phyloP scores from a whole-genome alignment of 2,797 vertebrate genomes.

The Muscicapa comitata region DNA sequence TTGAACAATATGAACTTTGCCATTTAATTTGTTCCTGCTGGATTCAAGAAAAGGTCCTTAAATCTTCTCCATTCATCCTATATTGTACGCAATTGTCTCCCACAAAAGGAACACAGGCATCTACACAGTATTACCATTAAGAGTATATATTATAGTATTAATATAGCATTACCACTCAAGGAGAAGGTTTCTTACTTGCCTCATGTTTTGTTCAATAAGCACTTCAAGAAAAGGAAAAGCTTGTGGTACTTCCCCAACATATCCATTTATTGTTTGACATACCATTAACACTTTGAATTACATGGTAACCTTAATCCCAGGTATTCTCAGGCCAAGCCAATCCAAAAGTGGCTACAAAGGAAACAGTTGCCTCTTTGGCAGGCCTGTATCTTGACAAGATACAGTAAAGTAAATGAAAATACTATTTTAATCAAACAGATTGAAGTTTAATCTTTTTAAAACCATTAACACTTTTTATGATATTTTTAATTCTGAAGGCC shows the following conservation, averaged over 20 bases:
- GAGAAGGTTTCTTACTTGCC: not conserved
- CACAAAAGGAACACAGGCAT: not conserved
- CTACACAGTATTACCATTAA: not conserved
- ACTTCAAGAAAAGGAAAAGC: not conserved
- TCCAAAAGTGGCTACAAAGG: not conserved
- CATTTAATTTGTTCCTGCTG: not conserved
- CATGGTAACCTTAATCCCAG: not conserved
- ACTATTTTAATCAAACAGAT: not conserved
- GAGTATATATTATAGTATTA: not conserved
- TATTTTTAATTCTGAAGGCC: not conserved
- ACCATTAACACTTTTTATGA: not conserved
- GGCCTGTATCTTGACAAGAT: not conserved
- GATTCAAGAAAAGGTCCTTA: not conserved
- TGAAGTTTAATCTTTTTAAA: not conserved
- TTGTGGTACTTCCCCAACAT: not conserved
- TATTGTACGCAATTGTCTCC: not conserved
- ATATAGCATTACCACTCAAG: not conserved
- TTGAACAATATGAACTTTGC: not conserved
- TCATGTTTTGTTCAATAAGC: not conserved
- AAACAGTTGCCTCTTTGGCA: not conserved
- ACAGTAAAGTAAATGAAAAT: not conserved
- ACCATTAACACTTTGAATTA: not conserved
- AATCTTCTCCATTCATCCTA: not conserved
- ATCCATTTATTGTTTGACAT: not conserved
- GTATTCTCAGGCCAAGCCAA: not conserved